These are phyloP conservation scores for Spatulosminthurus flaviceps DNA, from an alignment of 2,888 invertebrate species.

Conservation along the genomic window DNA sequence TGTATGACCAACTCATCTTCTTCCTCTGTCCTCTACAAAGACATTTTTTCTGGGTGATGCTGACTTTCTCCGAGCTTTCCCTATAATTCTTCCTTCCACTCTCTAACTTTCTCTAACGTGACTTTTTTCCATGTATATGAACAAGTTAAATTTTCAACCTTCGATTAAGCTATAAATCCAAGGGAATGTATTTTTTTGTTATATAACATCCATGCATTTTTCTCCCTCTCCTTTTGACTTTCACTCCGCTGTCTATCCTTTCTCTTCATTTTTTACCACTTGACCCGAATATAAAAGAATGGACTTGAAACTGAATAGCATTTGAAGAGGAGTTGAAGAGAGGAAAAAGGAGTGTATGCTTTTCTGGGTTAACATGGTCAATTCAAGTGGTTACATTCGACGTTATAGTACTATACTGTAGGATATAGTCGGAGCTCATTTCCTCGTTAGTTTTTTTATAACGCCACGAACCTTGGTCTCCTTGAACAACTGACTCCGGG, in stretches of 20 bases:
- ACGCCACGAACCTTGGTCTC: not conserved
- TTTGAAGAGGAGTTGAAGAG: not conserved
- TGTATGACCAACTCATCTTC: not conserved
- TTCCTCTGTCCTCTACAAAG: not conserved
- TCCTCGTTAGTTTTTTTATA: not conserved
- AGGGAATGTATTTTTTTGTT: not conserved
- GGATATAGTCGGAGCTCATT: not conserved
- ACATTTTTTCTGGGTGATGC: not conserved
- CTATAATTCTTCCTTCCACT: not conserved
- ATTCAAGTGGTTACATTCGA: constrained; percentile 1
- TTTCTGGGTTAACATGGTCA: not conserved
- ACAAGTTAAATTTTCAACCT: not conserved
- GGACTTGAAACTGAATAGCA: not conserved
- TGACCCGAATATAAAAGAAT: not conserved
- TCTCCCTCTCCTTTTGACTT: not conserved
- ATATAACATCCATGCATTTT: not conserved
- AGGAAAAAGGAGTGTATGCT: not conserved
- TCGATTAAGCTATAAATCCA: constrained; percentile 13
- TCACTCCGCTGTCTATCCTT: not conserved
- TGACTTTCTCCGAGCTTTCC: not conserved
- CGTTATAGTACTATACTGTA: constrained; percentile 4
- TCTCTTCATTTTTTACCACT: not conserved
- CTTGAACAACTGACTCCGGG: no score
- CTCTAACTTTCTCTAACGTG: not conserved
- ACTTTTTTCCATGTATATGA: not conserved